Evolutionary conservation across 2,113 vertebrate species (phyloP).

Genomic region (Vicugna pacos): DNA sequence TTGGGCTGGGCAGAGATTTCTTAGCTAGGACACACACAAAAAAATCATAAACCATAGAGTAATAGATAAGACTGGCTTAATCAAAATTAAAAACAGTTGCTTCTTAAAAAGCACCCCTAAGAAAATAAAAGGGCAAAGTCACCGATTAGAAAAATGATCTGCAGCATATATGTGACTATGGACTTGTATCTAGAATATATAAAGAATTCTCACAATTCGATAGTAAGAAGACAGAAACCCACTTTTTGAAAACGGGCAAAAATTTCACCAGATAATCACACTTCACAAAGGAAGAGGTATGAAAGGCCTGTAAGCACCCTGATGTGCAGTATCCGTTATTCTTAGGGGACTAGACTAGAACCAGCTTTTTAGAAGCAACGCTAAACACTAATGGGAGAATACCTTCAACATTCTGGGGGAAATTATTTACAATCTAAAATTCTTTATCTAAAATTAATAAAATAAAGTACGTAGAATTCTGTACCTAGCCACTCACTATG

Average conservation of each 20-base stretch:
- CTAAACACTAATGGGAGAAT: background rate
- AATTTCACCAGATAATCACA: background rate
- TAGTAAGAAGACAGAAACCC: background rate
- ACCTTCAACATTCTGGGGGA: background rate
- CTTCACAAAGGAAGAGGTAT: background rate
- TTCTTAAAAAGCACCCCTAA: background rate
- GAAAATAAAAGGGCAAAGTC: background rate
- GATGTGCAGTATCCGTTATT: too few species aligned
- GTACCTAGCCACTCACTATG: background rate
- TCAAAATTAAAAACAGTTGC: background rate
- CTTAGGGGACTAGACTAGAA: background rate
- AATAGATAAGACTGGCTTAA: background rate
- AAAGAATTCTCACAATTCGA: background rate
- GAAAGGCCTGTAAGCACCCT: background rate
- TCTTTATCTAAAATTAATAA: background rate
- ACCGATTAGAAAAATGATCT: background rate
- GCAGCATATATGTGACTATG: background rate
- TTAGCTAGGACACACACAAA: background rate
- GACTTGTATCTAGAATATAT: background rate
- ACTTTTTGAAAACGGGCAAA: background rate
- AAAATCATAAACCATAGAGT: background rate
- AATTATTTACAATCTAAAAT: background rate
- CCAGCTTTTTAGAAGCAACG: background rate
- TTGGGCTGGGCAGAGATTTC: background rate
- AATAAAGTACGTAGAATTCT: background rate